Evolutionary conservation across 2,888 invertebrate genomes (phyloP).

Genomic region (Lordiphosa fenestrarum): DNA sequence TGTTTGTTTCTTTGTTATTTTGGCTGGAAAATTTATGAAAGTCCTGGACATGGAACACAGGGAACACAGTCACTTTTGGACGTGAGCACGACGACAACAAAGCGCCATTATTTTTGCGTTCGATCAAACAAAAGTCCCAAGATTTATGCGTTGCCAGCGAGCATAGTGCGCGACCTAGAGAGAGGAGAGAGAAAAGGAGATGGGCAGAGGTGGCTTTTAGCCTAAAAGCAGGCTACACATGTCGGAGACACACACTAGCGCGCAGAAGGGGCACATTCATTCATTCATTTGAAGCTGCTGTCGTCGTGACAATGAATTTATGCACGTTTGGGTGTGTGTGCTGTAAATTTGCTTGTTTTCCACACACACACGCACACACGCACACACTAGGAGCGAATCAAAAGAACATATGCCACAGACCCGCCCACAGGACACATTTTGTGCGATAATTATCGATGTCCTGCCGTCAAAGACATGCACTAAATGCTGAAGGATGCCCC

Average conservation of each 20-base stretch:
- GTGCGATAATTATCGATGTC: conserved; percentile 63
- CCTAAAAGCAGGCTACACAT: conserved; percentile 62
- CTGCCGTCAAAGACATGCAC: conserved; percentile 41
- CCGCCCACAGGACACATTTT: conserved; percentile 32
- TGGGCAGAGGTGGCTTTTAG: conserved; percentile 36
- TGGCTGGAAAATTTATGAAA: conserved; percentile 56
- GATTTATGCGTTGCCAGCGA: conserved; percentile 54
- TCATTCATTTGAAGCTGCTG: conserved; percentile 66
- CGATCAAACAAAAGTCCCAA: conserved; percentile 72
- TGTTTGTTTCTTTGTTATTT: conserved; percentile 11
- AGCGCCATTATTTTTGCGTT: conserved; percentile 69
- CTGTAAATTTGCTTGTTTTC: conserved; percentile 59
- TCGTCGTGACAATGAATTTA: conserved; percentile 65
- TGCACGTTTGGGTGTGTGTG: conserved; percentile 42
- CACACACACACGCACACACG: conserved; percentile 21
- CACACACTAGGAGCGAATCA: conserved; percentile 26
- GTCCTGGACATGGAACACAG: conserved; percentile 15
- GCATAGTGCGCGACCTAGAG: conserved; percentile 1
- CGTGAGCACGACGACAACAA: conserved; percentile 41
- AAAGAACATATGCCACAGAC: conserved; percentile 41
- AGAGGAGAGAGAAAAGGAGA: conserved; percentile 7
- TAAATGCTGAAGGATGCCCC: conserved; percentile 27
- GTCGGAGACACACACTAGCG: conserved; percentile 40
- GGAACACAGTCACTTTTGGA: conserved; percentile 12
- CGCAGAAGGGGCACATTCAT: conserved; percentile 47